Base-by-base conservation (phyloP, 2,888 invertebrate species). In the Therioaphis trifolii region DNA sequence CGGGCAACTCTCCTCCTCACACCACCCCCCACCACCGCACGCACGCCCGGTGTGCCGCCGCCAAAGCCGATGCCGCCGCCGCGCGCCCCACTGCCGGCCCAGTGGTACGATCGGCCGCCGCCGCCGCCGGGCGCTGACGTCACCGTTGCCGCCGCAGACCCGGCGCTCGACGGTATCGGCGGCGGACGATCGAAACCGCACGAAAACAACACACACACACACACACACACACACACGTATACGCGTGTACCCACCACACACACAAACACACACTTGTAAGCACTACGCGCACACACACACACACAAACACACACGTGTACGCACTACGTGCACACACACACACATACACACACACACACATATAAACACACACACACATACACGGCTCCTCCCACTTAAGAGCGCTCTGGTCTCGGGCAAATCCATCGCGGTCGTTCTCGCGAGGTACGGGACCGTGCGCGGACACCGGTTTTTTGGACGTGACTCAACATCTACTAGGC, bases 401-500 rank as follows among this genome's bases (percentile, higher is more conserved):
- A n/a, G n/a, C 35, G 55, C 72, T 9, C 40, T 14, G 49, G 35
- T 1, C 35, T 7, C 72, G 61, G 80, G 80, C 80, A 14, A 80
- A 72, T 80, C 80, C 80, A 80, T 80, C 61, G 79, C 46, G 5
- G 35, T 14, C 69, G n/a, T 43, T 66, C 43, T 21, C 46, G 1
- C 61, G 80, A 58, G 80, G 80, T 80, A 80, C 29, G 71, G 80
- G 46, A 80, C 72, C 72, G 29, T 61, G 46, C 24, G 46, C 80
- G 80, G 72, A 71, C 72, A 71, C 80, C 80, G 46, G 61, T 80
- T 80, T 77, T 80, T 72, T 80, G 72, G 80, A 72, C 80, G 80
- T 71, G 80, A 72, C 80, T 72, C 80, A 82, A 82, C 72, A 49
- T 82, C 72, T 82, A 72, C 61, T 82, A 82, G 80, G 80, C 80